Evolutionary conservation across 2,113 vertebrate species (phyloP), one percentile per base, ranked within the genome.

Genomic region (Lethenteron camtschaticum): DNA sequence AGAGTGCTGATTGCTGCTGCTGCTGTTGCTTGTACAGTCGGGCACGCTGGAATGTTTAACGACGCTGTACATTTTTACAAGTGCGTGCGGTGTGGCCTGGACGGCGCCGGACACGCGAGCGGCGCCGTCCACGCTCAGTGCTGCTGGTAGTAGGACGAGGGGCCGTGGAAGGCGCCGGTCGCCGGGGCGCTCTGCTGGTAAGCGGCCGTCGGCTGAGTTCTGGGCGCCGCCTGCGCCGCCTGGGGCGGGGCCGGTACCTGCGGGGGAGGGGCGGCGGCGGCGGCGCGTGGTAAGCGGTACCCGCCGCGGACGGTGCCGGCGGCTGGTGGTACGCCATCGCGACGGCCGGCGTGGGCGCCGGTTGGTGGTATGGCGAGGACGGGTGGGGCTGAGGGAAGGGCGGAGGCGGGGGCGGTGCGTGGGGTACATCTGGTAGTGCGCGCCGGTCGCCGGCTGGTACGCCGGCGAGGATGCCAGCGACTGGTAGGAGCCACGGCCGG

Each of bases 341-440:
- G 63, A 11, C n/a, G 63, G 63, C 24, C n/a, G 63, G 63, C 63
- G n/a, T 66, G 63, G 41, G 41, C 63, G 63, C 24, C n/a, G 63
- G 63, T 66, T 66, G 63, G n/a, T 66, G 63, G 63, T 66, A 66
- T 24, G n/a, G 41, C 41, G 41, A 41, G 10, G 63, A n/a, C 24
- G 24, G 63, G n/a, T 66, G 63, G 63, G 10, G 63, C n/a, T 66
- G 63, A 10, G 9, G 63, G 63, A 66, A 41, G 5, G 63, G 63
- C 24, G 63, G 63, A 11, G 63, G 63, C 24, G 63, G 63, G 24
- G 63, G 63, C 10, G 63, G n/a, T 66, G 63, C 63, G n/a, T 9
- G 24, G 63, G 63, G 63, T 66, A 66, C 24, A 24, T 9, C n/a
- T 66, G 63, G 24, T 66, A 66, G 10, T 66, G 63, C n/a, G 63